A percentile compares a stretch with the other conserved stretches of the same genome.
Evolutionary conservation across 2,888 invertebrate genomes (phyloP).

Genomic region (Spilosoma lubricipeda): DNA sequence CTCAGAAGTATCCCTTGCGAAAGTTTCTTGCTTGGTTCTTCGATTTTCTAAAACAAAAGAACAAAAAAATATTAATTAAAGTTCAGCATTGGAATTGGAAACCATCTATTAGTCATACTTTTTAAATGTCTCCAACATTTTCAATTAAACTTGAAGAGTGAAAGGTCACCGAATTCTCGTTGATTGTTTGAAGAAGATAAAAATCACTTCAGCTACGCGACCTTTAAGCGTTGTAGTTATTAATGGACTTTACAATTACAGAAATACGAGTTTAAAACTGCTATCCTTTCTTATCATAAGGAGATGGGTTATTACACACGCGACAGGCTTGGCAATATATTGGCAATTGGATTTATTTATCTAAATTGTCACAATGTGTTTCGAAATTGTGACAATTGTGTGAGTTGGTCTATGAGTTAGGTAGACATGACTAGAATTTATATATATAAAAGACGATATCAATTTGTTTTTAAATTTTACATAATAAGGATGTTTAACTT

Average conservation of each 20-base stretch:
- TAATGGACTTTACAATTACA: neutral
- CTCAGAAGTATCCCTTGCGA: neutral
- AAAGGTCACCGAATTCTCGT: neutral
- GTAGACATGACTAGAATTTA: too few relatives aligned
- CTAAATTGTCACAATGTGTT: too few relatives aligned
- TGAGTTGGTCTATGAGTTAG: too few relatives aligned
- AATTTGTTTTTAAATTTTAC: too few relatives aligned
- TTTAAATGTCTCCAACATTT: constrained; percentile 1
- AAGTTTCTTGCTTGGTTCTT: neutral
- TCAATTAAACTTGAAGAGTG: constrained; percentile 2
- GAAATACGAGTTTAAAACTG: neutral
- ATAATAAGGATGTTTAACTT: too few relatives aligned
- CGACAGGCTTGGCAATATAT: too few relatives aligned
- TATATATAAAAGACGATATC: too few relatives aligned
- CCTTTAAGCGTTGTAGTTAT: neutral
- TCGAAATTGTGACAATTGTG: too few relatives aligned
- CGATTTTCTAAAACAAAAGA: neutral
- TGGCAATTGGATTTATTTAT: too few relatives aligned
- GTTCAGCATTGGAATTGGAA: neutral
- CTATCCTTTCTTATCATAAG: too few relatives aligned
- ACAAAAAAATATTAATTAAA: constrained; percentile 2
- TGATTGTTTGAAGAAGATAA: neutral
- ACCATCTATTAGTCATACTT: neutral
- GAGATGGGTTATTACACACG: too few relatives aligned
- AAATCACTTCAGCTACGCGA: neutral